Evolutionary conservation across 2,888 invertebrate genomes (phyloP).

Genomic region (Mayetiola destructor): DNA sequence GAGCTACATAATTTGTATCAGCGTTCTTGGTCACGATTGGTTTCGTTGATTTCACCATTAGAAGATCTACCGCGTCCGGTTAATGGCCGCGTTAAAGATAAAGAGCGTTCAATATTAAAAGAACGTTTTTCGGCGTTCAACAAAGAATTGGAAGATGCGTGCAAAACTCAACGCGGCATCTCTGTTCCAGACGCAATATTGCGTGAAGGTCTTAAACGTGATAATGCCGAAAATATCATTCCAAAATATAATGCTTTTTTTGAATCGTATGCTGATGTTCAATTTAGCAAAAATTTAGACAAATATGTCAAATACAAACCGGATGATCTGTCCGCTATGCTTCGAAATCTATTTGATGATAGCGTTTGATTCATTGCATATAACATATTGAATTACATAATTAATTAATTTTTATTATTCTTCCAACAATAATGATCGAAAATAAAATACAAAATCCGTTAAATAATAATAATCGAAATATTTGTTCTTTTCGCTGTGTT

Average conservation of each 20-base stretch:
- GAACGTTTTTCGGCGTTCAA: slow-evolving; percentile 88
- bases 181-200: slow-evolving; percentile 87
- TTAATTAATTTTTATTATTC: too few relatives aligned
- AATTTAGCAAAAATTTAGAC: slow-evolving; percentile 84
- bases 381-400: background rate
- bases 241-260: slow-evolving; percentile 74
- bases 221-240: slow-evolving; percentile 76
- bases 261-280: slow-evolving; percentile 52
- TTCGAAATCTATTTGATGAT: slow-evolving; percentile 87
- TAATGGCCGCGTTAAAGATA: slow-evolving; percentile 65
- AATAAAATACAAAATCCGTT: background rate
- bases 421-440: too few relatives aligned
- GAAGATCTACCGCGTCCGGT: slow-evolving; percentile 53
- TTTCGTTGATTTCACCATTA: slow-evolving; percentile 54
- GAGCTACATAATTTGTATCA: slow-evolving; percentile 51
- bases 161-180: slow-evolving; percentile 72
- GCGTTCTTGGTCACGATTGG: slow-evolving; percentile 67
- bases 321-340: slow-evolving; percentile 63
- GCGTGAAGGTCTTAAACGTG: slow-evolving; percentile 72
- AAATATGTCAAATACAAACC: slow-evolving; percentile 88
- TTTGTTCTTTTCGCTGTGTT: background rate
- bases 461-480: background rate
- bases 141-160: slow-evolving; percentile 85
- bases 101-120: slow-evolving; percentile 70
- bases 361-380: slow-evolving; percentile 1